These are phyloP conservation scores for Trissolcus brochymenae DNA, from an alignment of 2,888 invertebrate genomes.

Conservation along the genomic window DNA sequence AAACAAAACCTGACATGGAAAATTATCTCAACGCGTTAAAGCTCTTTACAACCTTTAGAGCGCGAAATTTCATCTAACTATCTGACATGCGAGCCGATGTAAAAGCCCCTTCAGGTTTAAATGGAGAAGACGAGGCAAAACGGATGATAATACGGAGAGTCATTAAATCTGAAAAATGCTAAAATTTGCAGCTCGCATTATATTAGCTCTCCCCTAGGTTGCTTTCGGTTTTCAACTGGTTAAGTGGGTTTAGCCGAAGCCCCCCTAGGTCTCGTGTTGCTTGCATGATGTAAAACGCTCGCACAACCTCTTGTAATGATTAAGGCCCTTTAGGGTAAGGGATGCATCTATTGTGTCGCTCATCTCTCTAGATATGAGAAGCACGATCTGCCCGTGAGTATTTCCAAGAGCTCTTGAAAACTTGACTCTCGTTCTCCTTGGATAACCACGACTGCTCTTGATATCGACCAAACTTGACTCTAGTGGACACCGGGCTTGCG, in stretches of 20 bases:
- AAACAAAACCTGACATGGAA: conserved; percentile 9
- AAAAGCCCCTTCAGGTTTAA: conserved; percentile 19
- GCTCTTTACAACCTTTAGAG: conserved; percentile 12
- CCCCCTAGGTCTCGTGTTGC: conserved; percentile 39
- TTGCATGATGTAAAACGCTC: conserved; percentile 65
- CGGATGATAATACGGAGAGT: conserved; percentile 44
- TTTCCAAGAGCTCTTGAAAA: conserved; percentile 66
- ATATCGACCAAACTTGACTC: conserved; percentile 53
- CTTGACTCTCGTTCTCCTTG: conserved; percentile 62
- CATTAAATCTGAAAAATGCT: conserved; percentile 47
- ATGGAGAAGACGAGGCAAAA: conserved; percentile 20
- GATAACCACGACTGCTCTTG: conserved; percentile 59
- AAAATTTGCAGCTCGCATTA: conserved; percentile 50
- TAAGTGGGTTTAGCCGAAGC: conserved; percentile 48
- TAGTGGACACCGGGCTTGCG: conserved; percentile 47
- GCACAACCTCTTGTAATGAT: conserved; percentile 67
- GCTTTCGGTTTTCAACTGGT: conserved; percentile 44
- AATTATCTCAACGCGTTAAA: conserved; percentile 28
- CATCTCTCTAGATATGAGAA: conserved; percentile 64
- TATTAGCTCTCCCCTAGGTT: conserved; percentile 31
- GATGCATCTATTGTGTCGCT: conserved; percentile 66
- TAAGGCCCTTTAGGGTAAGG: conserved; percentile 70
- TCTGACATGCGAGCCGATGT: conserved; percentile 15
- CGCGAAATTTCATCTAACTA: conserved; percentile 14
- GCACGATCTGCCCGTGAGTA: conserved; percentile 61